These are phyloP conservation scores for Tolypeutes matacus DNA, from an alignment of 2,797 vertebrate genomes.

Conservation along the genomic window DNA sequence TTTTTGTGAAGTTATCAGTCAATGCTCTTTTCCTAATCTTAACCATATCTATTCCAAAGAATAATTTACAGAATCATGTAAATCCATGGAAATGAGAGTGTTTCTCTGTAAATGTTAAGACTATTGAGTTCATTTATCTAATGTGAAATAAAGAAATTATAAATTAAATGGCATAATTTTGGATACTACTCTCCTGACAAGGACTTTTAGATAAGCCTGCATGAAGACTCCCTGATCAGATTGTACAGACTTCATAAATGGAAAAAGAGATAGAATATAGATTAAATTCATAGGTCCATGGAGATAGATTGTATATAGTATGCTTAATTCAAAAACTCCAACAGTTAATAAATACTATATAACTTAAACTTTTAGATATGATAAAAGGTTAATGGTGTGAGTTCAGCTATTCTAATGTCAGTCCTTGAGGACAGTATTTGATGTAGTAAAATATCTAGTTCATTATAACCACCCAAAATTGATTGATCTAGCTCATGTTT, in stretches of 20 bases:
- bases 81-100: constrained; percentile 4
- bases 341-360: neutral
- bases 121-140: constrained; percentile 25
- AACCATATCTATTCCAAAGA: neutral
- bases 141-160: constrained; percentile 45
- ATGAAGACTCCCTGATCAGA: neutral
- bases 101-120: constrained; percentile 54
- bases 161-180: constrained; percentile 48
- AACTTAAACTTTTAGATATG: constrained; percentile 17
- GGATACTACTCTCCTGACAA: constrained; percentile 21
- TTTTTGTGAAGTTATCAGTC: constrained; percentile 63
- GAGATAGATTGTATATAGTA: constrained; percentile 10
- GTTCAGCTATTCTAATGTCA: constrained; percentile 46
- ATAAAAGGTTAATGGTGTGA: constrained; percentile 52
- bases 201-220: constrained; percentile 55
- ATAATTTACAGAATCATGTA: constrained; percentile 23
- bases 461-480: neutral
- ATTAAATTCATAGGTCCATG: neutral
- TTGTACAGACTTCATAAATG: constrained; percentile 36
- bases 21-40: constrained; percentile 39
- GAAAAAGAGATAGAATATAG: neutral
- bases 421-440: constrained; percentile 36
- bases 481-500: constrained; percentile 34
- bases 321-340: constrained; percentile 50
- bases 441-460: constrained; percentile 55